A percentile compares a stretch with the other conserved stretches of the same genome.
phyloP scores from a whole-genome alignment of 2,113 vertebrate genomes.

The Psittacara wagleri region DNA sequence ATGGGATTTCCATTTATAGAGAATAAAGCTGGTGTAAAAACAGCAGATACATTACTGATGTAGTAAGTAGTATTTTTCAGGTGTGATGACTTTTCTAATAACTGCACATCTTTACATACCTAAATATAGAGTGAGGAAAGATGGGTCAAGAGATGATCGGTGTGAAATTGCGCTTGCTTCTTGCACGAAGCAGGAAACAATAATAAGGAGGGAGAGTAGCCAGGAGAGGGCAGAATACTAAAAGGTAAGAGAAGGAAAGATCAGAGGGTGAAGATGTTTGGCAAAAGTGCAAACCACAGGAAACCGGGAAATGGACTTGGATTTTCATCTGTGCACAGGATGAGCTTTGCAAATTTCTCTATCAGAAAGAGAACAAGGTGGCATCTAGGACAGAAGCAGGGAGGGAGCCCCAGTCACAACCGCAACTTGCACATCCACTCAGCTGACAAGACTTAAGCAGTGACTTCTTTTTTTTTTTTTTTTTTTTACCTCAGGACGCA shows the following conservation, averaged over 20 bases:
- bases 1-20: neutral
- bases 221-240: constrained; percentile 62
- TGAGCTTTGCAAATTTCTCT: neutral
- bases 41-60: neutral
- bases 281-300: neutral
- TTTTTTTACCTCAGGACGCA: constrained; percentile 34
- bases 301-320: neutral
- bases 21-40: neutral
- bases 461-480: neutral
- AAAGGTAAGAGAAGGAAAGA: neutral
- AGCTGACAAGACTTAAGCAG: neutral
- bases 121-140: neutral
- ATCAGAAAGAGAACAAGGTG: neutral
- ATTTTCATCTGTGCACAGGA: neutral
- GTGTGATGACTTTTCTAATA: neutral
- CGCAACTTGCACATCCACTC: neutral
- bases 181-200: neutral
- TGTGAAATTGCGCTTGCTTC: neutral
- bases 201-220: neutral
- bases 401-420: neutral
- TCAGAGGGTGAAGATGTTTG: neutral
- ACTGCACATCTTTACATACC: neutral
- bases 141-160: neutral
- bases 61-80: neutral
- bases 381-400: neutral